Evolutionary conservation across 2,797 vertebrate species (phyloP).

Genomic region (Distichodus sexfasciatus): DNA sequence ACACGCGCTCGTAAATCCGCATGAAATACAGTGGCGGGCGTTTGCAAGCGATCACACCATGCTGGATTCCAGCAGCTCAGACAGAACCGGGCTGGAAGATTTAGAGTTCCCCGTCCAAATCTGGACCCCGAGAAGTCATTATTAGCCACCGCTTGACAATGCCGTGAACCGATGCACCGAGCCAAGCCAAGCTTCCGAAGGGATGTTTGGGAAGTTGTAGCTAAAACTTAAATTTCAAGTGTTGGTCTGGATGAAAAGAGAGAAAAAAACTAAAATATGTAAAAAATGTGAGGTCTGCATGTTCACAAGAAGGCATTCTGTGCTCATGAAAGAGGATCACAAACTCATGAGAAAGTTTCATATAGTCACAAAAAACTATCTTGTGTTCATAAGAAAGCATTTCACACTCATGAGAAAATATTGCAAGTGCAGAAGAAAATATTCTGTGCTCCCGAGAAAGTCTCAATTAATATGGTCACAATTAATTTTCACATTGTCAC

Average conservation of each 20-base stretch:
- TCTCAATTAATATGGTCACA: no score
- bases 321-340: no score
- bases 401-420: no score
- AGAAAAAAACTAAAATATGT: no score
- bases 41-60: not conserved
- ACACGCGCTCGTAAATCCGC: conserved; percentile 23
- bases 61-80: not conserved
- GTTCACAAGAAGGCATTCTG: no score
- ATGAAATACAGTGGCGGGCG: conserved; percentile 12
- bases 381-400: no score
- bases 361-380: no score
- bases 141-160: conserved; percentile 9
- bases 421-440: no score
- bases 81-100: conserved; percentile 1
- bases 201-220: not conserved
- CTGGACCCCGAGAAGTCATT: not conserved
- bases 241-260: conserved; percentile 10
- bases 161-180: conserved; percentile 21
- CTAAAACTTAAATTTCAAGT: conserved; percentile 18
- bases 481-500: no score
- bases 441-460: no score
- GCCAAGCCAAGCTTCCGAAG: conserved; percentile 29
- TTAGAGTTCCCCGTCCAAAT: conserved; percentile 13
- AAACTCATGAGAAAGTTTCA: no score
- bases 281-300: no score